A percentile compares a stretch with the other conserved stretches of the same genome.
phyloP scores from a whole-genome alignment of 2,888 invertebrate species.

The Piscicola geometra region DNA sequence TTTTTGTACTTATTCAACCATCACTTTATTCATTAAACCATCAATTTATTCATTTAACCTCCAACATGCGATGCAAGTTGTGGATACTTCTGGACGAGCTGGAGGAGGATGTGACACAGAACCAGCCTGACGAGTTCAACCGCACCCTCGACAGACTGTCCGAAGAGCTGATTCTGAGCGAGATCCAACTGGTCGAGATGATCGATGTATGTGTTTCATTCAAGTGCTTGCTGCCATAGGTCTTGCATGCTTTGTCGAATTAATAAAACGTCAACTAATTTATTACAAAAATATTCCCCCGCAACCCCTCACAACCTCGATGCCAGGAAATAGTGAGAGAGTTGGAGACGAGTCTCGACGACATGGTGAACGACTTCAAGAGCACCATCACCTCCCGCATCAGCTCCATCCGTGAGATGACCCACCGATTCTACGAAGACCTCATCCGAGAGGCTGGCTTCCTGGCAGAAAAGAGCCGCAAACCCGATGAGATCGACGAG shows the following conservation, averaged over 20 bases:
- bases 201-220: background rate
- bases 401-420: constrained; percentile 21
- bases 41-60: too few species aligned
- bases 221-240: too few species aligned
- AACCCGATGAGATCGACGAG: constrained; percentile 30
- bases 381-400: constrained; percentile 16
- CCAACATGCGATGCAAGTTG: too few species aligned
- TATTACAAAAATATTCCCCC: background rate
- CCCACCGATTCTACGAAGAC: constrained; percentile 18
- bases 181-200: constrained; percentile 11
- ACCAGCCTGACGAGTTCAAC: background rate
- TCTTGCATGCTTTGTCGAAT: too few species aligned
- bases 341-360: constrained; percentile 18
- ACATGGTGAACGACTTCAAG: constrained; percentile 28
- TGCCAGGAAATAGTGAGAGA: constrained; percentile 26
- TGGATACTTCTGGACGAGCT: constrained; percentile 7
- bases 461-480: constrained; percentile 26
- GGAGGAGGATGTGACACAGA: background rate
- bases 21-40: background rate
- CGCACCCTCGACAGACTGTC: background rate
- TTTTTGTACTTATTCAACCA: too few species aligned
- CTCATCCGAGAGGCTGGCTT: constrained; percentile 20
- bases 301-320: too few species aligned
- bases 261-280: too few species aligned
- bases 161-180: background rate